Evolutionary conservation across 2,113 vertebrate species (phyloP).

Genomic region (Embiotoca jacksoni): DNA sequence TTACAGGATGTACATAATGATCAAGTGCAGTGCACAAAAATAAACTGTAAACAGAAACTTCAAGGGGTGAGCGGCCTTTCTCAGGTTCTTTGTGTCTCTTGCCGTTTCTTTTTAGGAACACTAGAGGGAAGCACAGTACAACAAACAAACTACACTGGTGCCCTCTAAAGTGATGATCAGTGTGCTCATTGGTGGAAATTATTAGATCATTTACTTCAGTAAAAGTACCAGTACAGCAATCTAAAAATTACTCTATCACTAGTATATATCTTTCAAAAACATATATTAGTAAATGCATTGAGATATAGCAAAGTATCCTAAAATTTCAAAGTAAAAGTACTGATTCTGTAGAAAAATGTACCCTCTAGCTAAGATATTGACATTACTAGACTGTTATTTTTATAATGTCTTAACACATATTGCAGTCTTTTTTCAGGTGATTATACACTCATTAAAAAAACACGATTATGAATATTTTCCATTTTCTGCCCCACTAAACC

Average conservation of each 20-base stretch:
- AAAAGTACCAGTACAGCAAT: neutral
- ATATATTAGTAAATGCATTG: too few relatives aligned
- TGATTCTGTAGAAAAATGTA: too few relatives aligned
- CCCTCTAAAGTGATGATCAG: too few relatives aligned
- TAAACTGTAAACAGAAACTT: slow-evolving; percentile 75
- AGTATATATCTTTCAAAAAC: neutral
- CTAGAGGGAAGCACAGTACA: slow-evolving; percentile 55
- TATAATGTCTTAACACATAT: too few relatives aligned
- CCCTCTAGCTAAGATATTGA: too few relatives aligned
- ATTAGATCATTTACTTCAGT: neutral
- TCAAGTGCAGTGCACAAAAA: slow-evolving; percentile 85
- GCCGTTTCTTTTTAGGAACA: slow-evolving; percentile 31
- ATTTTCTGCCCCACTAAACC: too few relatives aligned
- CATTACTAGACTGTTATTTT: too few relatives aligned
- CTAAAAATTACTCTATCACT: neutral
- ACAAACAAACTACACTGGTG: neutral
- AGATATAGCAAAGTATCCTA: too few relatives aligned
- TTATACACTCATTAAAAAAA: too few relatives aligned
- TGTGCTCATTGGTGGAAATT: neutral
- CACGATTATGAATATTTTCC: too few relatives aligned
- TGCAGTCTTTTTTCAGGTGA: too few relatives aligned
- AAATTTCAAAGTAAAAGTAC: too few relatives aligned
- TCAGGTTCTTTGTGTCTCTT: neutral
- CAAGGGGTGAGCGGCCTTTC: neutral
- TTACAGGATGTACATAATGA: slow-evolving; percentile 86